A percentile compares a stretch with the other conserved stretches of the same genome.
These are phyloP conservation scores for Hedychridium roseum DNA, from an alignment of 2,888 invertebrate species.

Conservation along the genomic window DNA sequence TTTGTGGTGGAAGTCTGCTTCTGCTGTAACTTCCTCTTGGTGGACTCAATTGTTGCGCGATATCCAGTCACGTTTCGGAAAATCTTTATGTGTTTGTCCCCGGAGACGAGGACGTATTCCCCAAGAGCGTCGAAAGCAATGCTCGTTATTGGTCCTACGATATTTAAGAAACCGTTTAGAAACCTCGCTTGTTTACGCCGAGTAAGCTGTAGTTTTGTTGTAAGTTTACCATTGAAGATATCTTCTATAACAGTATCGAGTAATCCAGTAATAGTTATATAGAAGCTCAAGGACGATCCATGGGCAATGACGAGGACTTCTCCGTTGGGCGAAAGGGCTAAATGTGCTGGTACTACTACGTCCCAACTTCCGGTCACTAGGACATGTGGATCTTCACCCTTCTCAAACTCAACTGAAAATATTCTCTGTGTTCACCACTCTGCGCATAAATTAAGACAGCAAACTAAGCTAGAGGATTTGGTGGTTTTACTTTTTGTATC, in stretches of 20 bases:
- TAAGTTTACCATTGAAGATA: conserved; percentile 69
- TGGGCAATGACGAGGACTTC: conserved; percentile 78
- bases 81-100: conserved; percentile 79
- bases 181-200: no score
- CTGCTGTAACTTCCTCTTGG: conserved; percentile 67
- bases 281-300: conserved; percentile 73
- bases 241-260: conserved; percentile 75
- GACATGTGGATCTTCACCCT: conserved; percentile 81
- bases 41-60: conserved; percentile 64
- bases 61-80: conserved; percentile 82
- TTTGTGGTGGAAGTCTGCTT: conserved; percentile 77
- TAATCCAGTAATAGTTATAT: conserved; percentile 70
- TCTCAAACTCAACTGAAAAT: conserved; percentile 77
- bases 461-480: background rate
- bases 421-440: background rate
- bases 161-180: conserved; percentile 20
- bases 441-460: background rate
- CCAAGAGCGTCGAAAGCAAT: conserved; percentile 80
- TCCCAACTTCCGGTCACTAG: conserved; percentile 72
- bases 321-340: conserved; percentile 82
- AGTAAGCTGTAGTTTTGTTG: no score
- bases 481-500: conserved; percentile 78
- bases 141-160: conserved; percentile 72
- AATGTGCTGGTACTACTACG: conserved; percentile 65
- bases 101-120: conserved; percentile 76